Conservation (phyloP, 2,888 invertebrate genomes). For the Chorisops tibialis region DNA sequence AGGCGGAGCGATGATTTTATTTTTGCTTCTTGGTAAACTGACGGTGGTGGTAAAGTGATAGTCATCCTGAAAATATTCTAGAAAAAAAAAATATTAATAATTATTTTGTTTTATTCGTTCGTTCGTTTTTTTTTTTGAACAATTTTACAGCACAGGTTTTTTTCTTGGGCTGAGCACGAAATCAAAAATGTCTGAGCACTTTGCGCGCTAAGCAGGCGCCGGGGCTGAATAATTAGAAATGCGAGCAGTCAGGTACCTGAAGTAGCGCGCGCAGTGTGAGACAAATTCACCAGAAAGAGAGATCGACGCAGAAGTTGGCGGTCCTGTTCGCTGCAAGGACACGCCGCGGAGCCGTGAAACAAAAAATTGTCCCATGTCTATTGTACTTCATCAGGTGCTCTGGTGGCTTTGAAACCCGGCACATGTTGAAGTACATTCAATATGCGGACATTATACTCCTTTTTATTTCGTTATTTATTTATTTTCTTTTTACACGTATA, state of each 20-base stretch:
- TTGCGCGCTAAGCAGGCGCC: conserved; percentile 89
- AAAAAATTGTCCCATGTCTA: conserved; percentile 91
- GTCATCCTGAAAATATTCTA: conserved; percentile 16
- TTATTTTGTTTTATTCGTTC: neutral
- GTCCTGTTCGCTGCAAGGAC: no score
- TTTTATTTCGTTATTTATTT: neutral
- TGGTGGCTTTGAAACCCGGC: conserved; percentile 89
- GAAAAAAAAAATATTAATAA: neutral
- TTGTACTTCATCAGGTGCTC: conserved; percentile 99
- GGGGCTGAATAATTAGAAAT: conserved; percentile 61
- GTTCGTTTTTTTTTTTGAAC: conserved; percentile 5
- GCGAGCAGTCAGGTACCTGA: conserved; percentile 93
- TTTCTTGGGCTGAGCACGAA: neutral
- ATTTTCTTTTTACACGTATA: no score
- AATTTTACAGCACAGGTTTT: neutral
- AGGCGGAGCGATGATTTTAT: conserved; percentile 3
- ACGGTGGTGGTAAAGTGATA: neutral
- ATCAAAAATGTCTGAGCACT: conserved; percentile 52
- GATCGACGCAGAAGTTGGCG: neutral
- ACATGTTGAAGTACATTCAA: conserved; percentile 99
- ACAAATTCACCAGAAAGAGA: conserved; percentile 7
- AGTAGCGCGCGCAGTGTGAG: conserved; percentile 88
- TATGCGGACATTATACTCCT: conserved; percentile 63
- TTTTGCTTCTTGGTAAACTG: conserved; percentile 3
- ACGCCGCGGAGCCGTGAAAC: conserved; percentile 22